Percentiles rank a stretch among this genome's conserved stretches.
These are phyloP conservation scores for Lithobates sylvaticus DNA, from an alignment of 2,797 vertebrate genomes.

Conservation along the genomic window DNA sequence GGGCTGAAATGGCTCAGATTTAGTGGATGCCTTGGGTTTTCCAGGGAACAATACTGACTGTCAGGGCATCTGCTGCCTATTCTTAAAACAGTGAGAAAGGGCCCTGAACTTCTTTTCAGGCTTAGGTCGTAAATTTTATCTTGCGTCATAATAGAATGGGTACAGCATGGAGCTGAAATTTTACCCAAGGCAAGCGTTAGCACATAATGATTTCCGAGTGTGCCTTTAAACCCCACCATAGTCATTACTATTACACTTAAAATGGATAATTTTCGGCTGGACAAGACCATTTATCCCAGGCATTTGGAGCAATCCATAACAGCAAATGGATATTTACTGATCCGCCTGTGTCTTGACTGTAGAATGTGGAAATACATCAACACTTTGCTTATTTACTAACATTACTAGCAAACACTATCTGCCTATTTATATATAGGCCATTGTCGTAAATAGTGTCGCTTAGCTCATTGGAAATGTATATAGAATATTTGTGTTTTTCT, in stretches of 20 bases:
- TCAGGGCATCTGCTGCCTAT: constrained; percentile 75
- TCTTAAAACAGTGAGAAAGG: constrained; percentile 73
- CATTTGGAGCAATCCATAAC: constrained; percentile 38
- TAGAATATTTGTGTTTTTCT: too few species aligned
- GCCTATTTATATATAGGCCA: not conserved
- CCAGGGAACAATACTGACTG: constrained; percentile 75
- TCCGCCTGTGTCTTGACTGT: constrained; percentile 24
- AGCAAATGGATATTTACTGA: constrained; percentile 61
- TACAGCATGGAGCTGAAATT: constrained; percentile 76
- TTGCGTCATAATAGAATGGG: constrained; percentile 74
- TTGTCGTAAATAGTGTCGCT: too few species aligned
- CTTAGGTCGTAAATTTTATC: constrained; percentile 76
- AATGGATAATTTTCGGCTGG: constrained; percentile 56
- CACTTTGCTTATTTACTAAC: constrained; percentile 1
- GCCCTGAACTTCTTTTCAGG: constrained; percentile 73
- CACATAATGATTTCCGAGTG: constrained; percentile 75
- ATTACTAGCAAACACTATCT: not conserved
- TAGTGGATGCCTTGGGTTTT: constrained; percentile 73
- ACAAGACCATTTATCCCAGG: constrained; percentile 45
- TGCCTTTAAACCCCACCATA: constrained; percentile 58
- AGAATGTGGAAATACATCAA: constrained; percentile 21
- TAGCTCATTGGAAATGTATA: too few species aligned
- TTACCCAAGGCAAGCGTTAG: constrained; percentile 77
- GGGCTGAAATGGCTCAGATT: constrained; percentile 70
- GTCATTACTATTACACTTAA: constrained; percentile 59